These are phyloP conservation scores for Dreissena polymorpha DNA, from an alignment of 1,140 invertebrate genomes.

Conservation along the genomic window DNA sequence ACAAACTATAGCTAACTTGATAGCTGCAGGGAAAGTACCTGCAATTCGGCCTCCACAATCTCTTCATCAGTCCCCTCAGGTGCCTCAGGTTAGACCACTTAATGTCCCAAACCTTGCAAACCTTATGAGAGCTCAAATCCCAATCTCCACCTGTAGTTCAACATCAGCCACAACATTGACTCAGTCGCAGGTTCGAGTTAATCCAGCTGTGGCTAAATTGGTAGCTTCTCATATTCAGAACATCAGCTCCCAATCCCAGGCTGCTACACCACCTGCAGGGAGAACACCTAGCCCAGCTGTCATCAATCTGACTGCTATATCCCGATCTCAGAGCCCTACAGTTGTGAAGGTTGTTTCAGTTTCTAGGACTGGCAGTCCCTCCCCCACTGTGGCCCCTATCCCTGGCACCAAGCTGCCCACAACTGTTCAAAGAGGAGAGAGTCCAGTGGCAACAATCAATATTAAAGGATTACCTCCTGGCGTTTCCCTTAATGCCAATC, in stretches of 20 bases:
- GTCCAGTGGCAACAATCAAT: constrained; percentile 48
- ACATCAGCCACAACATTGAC: not conserved
- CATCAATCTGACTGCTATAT: constrained; percentile 1
- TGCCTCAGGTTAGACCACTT: constrained; percentile 3
- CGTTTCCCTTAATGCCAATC: constrained; percentile 42
- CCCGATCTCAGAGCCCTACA: constrained; percentile 31
- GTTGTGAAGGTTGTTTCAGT: constrained; percentile 52
- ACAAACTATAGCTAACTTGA: constrained; percentile 50
- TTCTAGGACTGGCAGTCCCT: constrained; percentile 28
- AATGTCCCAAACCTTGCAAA: constrained; percentile 26
- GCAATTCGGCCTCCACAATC: constrained; percentile 31
- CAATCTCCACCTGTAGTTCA: not conserved
- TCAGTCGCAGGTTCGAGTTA: constrained; percentile 27
- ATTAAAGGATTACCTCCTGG: constrained; percentile 53
- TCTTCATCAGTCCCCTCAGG: constrained; percentile 7
- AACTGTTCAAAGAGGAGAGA: constrained; percentile 5
- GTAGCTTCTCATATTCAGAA: constrained; percentile 41
- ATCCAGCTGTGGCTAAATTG: constrained; percentile 43
- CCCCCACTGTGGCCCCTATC: not conserved
- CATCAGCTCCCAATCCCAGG: not conserved
- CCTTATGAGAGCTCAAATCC: constrained; percentile 45
- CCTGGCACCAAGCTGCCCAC: not conserved
- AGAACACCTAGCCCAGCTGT: constrained; percentile 18
- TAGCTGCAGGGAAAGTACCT: constrained; percentile 29
- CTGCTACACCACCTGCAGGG: constrained; percentile 32